Evolutionary conservation across 2,113 vertebrate genomes (phyloP).

Genomic region (Accipiter virgatus): DNA sequence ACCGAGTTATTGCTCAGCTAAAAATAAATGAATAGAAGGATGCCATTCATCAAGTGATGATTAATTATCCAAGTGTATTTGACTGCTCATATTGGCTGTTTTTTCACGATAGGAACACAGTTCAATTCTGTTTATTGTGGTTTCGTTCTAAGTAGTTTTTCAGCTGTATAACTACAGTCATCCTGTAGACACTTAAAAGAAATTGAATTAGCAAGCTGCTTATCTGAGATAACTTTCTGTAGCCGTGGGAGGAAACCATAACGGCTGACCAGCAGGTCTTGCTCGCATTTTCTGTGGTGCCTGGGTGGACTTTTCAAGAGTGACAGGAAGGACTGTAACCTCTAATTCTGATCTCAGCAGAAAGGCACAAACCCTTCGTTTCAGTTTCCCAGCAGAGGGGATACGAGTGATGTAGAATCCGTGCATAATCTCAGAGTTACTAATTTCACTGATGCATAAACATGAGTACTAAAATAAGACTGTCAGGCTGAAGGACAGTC

Average conservation of each 20-base stretch:
- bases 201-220: slow-evolving; percentile 18
- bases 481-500: background rate
- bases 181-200: background rate
- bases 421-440: background rate
- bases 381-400: background rate
- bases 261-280: background rate
- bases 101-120: background rate
- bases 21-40: background rate
- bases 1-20: background rate
- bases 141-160: background rate
- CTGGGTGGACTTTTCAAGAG: background rate
- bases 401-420: background rate
- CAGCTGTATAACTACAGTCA: background rate
- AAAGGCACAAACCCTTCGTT: background rate
- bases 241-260: background rate
- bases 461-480: slow-evolving; percentile 27
- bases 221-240: slow-evolving; percentile 31
- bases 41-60: background rate
- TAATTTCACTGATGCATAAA: slow-evolving; percentile 37
- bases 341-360: background rate
- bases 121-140: background rate
- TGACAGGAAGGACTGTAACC: background rate
- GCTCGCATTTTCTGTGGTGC: background rate
- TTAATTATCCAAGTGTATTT: slow-evolving; percentile 10
- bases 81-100: background rate